Base-by-base conservation (phyloP, 1,140 invertebrate species). In the Nilaparvata lugens region DNA sequence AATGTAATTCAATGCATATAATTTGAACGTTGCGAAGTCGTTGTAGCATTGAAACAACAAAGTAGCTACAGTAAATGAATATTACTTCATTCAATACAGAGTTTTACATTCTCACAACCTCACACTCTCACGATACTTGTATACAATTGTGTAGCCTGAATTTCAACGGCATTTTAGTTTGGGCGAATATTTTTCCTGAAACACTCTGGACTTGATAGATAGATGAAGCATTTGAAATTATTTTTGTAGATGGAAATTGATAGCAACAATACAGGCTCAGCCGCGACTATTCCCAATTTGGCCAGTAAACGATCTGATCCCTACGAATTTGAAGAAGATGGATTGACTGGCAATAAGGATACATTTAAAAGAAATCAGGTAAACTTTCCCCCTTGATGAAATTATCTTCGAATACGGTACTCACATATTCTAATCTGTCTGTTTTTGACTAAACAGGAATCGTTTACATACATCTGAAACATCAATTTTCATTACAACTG, bases 311-410 rank as follows among this genome's bases (percentile, higher is more conserved):
- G 74, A 65, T 75, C 78, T 45, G 85, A 88, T 74, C 85, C 85
- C 0, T 87, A 87, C 66, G 84, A 87, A 67, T 87, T 87, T 66
- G 83, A 85, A 57, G 84, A 84, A 61, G 75, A 80, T 18, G 78
- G 77, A 3, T 58, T 55, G 13, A 35, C 31, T 35, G 31, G 7
- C 2, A 35, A 35, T 6, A 35, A 35, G 31, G 31, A 35, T 35
- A 11, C 31, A 11, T 35, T 35, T 35, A 35, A 35, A 35, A 35
- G 31, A 35, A 35, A 35, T 35, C 31, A 35, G 31, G 31, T 35
- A 35, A 35, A 35, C 7, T 35, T n/a, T 9, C 62, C 64, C 56
- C 70, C 74, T 76, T 21, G 78, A 81, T 43, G 24, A 24, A n/a
- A 4, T 7, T 14, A 24, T 31, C 16, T 31, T 54, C 52, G 24